Evolutionary conservation across 2,113 vertebrate genomes (phyloP).

Genomic region (Hemibagrus wyckioides): DNA sequence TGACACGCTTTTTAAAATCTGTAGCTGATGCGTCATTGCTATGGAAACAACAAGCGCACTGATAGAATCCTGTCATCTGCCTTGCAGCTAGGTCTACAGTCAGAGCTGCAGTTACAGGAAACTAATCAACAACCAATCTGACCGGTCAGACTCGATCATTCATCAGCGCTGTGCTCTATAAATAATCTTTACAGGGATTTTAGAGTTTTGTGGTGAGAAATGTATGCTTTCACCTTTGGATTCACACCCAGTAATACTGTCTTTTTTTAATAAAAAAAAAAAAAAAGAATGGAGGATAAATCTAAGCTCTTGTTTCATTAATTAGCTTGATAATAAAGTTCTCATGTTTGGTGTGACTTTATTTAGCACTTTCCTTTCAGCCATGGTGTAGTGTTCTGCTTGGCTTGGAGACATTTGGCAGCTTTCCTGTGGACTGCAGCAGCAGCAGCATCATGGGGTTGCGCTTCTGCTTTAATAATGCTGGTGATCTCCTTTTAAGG

Average conservation of each 20-base stretch:
- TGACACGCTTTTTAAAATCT: neutral
- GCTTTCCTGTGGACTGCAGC: neutral
- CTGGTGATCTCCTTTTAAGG: constrained; percentile 27
- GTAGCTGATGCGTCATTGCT: neutral
- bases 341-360: neutral
- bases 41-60: neutral
- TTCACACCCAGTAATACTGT: neutral
- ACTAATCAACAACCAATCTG: neutral
- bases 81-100: neutral
- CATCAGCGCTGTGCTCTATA: neutral
- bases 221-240: neutral
- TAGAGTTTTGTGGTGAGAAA: neutral
- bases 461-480: constrained; percentile 57
- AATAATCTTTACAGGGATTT: neutral
- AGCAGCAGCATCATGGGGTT: neutral
- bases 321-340: neutral
- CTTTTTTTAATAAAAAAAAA: neutral
- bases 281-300: neutral
- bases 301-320: neutral
- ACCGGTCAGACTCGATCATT: neutral
- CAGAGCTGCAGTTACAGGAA: neutral
- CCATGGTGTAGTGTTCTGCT: constrained; percentile 21
- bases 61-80: neutral
- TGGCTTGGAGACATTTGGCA: constrained; percentile 18
- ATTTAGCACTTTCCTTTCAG: constrained; percentile 10